Evolutionary conservation across 2,113 vertebrate species (phyloP), one percentile per base, ranked within the genome.

Genomic region (Motacilla tschutschensis): DNA sequence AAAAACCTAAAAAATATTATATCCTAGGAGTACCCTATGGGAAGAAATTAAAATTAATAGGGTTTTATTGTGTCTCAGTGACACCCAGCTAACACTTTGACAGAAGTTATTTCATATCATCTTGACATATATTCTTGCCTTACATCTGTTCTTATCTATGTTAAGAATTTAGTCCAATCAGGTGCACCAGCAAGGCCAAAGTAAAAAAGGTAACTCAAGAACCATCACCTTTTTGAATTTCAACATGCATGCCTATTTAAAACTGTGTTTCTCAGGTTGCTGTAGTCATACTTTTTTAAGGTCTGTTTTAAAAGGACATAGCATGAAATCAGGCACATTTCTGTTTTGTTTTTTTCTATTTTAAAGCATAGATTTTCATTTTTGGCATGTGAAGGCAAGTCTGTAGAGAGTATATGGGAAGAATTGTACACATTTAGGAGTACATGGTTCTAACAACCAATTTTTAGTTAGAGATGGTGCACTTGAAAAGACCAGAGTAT

Each of bases 81-180:
- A 78, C 22, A 72, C 6, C 1, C 18, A 75, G 2, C 4, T 40
- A 75, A 60, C 26, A 69, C 19, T 35, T 41, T 65, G 15, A 22
- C 0, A 0, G 17, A 58, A 64, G 8, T 0, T 79, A 43, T 43
- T 75, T 78, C 6, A 2, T 33, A 21, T 33, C 8, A 60, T 33
- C 24, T 71, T 6, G 5, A n/a, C 11, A n/a, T 20, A n/a, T 55
- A 3, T 15, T 74, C 38, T 78, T 41, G 53, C 8, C 20, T 60
- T 47, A 31, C 8, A 36, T 36, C 29, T 73, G 6, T 29, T 84
- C n/a, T 84, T 58, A 51, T 4, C 26, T 36, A 10, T 2, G 1
- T 9, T 28, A 65, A 64, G 43, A 51, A 13, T 67, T 50, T 55
- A 79, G 5, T 24, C 17, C 5, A 6, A 6, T 31, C 26, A 63